phyloP scores from a whole-genome alignment of 2,797 vertebrate species.

The Podarcis siculus region DNA sequence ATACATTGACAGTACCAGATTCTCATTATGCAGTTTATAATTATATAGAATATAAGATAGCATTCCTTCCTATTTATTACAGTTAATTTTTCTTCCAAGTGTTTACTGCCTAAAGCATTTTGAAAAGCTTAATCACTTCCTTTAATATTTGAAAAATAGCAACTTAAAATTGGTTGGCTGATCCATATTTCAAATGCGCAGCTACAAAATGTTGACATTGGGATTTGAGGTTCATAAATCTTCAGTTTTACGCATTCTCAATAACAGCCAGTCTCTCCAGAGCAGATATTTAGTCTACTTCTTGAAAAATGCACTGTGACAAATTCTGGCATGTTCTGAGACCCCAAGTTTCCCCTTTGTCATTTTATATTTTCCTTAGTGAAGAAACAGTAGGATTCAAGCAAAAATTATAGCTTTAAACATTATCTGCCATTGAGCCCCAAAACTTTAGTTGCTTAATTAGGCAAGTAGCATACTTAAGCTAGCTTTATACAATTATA shows the following conservation, averaged over 20 bases:
- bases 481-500: background rate
- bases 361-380: conserved; percentile 31
- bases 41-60: background rate
- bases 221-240: conserved; percentile 48
- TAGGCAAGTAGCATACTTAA: background rate
- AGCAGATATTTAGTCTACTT: conserved; percentile 42
- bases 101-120: background rate
- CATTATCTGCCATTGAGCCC: background rate
- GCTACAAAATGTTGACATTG: conserved; percentile 38
- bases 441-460: background rate
- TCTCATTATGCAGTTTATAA: background rate
- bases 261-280: conserved; percentile 47
- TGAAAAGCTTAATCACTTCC: conserved; percentile 11
- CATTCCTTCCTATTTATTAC: background rate
- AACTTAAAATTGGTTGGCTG: conserved; percentile 35
- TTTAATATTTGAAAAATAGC: conserved; percentile 26
- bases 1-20: background rate
- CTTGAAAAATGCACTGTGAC: conserved; percentile 56
- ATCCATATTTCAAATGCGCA: conserved; percentile 26
- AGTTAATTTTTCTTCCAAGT: conserved; percentile 1
- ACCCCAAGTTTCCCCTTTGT: conserved; percentile 33
- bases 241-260: conserved; percentile 46
- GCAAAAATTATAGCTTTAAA: conserved; percentile 5
- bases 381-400: conserved; percentile 26
- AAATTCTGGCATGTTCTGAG: conserved; percentile 53